phyloP scores from a whole-genome alignment of 2,888 invertebrate genomes.

The Eledone cirrhosa region DNA sequence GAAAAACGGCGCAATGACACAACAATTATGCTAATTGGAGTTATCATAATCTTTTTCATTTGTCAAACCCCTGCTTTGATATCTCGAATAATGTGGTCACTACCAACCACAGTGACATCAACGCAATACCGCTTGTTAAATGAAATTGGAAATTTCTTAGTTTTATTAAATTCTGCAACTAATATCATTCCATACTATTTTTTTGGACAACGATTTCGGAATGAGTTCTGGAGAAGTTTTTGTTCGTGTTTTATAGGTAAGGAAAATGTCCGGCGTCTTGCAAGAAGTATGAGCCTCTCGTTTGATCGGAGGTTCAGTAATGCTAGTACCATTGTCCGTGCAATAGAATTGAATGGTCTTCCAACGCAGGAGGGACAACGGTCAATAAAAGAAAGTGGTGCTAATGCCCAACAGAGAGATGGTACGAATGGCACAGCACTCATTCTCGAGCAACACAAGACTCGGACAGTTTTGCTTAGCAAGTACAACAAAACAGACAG shows the following conservation, averaged over 20 bases:
- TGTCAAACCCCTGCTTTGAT: constrained; percentile 66
- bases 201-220: constrained; percentile 64
- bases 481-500: not conserved
- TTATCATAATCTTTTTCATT: constrained; percentile 65
- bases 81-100: constrained; percentile 64
- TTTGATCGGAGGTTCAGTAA: constrained; percentile 45
- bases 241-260: constrained; percentile 55
- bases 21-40: constrained; percentile 66
- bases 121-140: constrained; percentile 56
- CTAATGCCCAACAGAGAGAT: not conserved
- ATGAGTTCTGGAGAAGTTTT: constrained; percentile 62
- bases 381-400: constrained; percentile 28
- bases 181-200: constrained; percentile 67
- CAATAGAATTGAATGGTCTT: constrained; percentile 41
- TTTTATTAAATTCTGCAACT: constrained; percentile 65
- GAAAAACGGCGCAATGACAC: constrained; percentile 65
- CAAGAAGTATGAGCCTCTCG: constrained; percentile 51
- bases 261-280: constrained; percentile 47
- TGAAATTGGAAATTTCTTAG: constrained; percentile 64
- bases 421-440: constrained; percentile 21
- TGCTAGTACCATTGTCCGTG: constrained; percentile 36
- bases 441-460: not conserved
- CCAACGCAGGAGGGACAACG: constrained; percentile 36
- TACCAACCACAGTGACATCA: constrained; percentile 34
- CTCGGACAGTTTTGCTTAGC: constrained; percentile 19